phyloP scores from a whole-genome alignment of 2,113 vertebrate species.

The Oryzias javanicus region DNA sequence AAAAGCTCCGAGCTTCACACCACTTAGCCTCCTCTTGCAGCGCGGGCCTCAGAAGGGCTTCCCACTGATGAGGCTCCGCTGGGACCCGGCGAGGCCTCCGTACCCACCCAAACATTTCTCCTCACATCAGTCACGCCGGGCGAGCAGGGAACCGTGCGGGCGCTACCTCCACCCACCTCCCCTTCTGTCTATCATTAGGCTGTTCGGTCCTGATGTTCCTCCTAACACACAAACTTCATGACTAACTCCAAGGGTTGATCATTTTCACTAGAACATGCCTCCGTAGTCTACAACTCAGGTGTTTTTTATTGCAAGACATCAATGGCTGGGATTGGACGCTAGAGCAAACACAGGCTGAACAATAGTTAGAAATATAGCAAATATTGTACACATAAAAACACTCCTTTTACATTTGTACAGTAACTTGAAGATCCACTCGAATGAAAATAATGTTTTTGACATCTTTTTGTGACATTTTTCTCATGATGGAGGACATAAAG shows the following conservation, averaged over 20 bases:
- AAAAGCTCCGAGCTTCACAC: slow-evolving; percentile 72
- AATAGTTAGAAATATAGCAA: too few relatives aligned
- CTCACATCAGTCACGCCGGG: slow-evolving; percentile 70
- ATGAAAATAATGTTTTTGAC: too few relatives aligned
- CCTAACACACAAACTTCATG: slow-evolving; percentile 55
- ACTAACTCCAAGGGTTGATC: slow-evolving; percentile 66
- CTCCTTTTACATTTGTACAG: too few relatives aligned
- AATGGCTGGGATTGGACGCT: too few relatives aligned
- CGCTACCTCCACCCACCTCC: slow-evolving; percentile 14
- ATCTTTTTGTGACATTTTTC: too few relatives aligned
- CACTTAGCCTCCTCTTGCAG: slow-evolving; percentile 71
- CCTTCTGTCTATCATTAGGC: slow-evolving; percentile 37
- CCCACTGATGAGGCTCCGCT: slow-evolving; percentile 62
- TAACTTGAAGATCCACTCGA: too few relatives aligned
- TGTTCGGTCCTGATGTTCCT: slow-evolving; percentile 9
- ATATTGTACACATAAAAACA: too few relatives aligned
- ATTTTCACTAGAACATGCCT: slow-evolving; percentile 2
- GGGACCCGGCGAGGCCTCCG: slow-evolving; percentile 58
- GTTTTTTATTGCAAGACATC: too few relatives aligned
- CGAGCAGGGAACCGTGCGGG: slow-evolving; percentile 53
- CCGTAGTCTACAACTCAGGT: too few relatives aligned
- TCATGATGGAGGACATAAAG: too few relatives aligned
- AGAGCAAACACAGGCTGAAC: too few relatives aligned
- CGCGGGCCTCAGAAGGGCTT: slow-evolving; percentile 13
- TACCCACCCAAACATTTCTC: slow-evolving; percentile 79